These are phyloP conservation scores for Dipodomys spectabilis DNA, from an alignment of 2,113 vertebrate species.

Conservation along the genomic window DNA sequence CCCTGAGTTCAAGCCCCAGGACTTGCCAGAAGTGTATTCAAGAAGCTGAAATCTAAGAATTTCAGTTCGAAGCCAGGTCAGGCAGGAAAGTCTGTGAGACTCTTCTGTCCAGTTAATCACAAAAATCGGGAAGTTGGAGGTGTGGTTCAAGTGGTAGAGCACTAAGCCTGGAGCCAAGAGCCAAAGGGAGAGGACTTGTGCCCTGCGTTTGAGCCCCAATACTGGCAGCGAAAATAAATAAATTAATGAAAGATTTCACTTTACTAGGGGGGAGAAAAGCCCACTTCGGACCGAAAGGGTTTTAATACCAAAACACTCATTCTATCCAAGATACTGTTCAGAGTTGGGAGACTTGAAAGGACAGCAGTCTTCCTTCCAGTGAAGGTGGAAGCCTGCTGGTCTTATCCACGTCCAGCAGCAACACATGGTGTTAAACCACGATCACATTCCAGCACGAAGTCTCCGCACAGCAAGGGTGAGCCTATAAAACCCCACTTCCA, in stretches of 20 bases:
- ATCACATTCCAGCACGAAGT: not conserved
- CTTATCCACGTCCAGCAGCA: not conserved
- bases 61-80: too few species aligned
- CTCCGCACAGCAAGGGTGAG: not conserved
- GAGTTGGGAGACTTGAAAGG: not conserved
- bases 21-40: too few species aligned
- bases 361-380: not conserved
- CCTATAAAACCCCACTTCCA: not conserved
- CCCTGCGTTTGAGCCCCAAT: too few species aligned
- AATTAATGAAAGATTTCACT: not conserved
- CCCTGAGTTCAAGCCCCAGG: too few species aligned
- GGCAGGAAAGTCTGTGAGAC: too few species aligned
- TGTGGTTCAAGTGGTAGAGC: too few species aligned
- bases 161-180: too few species aligned
- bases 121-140: too few species aligned
- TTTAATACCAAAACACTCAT: not conserved
- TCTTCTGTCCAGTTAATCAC: too few species aligned
- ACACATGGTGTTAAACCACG: not conserved
- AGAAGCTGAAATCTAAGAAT: too few species aligned
- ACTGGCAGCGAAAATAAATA: too few species aligned
- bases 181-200: too few species aligned
- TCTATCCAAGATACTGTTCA: not conserved
- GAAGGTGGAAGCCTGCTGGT: not conserved
- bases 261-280: not conserved
- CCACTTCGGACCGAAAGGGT: not conserved